phyloP scores from a whole-genome alignment of 2,888 invertebrate species.

The Drosophila trichaetosa region DNA sequence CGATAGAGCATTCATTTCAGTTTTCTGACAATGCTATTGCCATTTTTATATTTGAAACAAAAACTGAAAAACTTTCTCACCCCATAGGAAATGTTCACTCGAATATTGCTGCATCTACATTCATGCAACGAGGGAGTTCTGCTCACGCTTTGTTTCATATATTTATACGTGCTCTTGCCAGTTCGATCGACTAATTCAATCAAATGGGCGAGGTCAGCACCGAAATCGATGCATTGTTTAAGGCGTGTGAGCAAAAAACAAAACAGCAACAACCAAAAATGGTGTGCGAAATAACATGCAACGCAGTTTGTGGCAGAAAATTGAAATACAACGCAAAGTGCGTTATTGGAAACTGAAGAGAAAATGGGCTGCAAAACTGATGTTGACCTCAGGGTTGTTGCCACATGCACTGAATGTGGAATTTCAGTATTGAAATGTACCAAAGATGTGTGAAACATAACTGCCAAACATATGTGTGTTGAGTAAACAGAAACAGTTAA shows the following conservation, averaged over 20 bases:
- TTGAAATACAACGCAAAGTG: constrained; percentile 32
- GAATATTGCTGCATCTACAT: background rate
- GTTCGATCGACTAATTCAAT: constrained; percentile 21
- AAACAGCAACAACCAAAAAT: constrained; percentile 7
- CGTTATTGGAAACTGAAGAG: constrained; percentile 2
- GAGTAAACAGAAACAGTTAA: constrained; percentile 16
- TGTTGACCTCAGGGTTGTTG: background rate
- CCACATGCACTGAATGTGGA: constrained; percentile 21
- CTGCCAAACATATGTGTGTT: constrained; percentile 1
- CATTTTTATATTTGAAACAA: background rate
- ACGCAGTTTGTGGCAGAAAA: constrained; percentile 36
- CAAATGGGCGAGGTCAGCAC: constrained; percentile 29
- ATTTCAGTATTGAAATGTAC: constrained; percentile 28
- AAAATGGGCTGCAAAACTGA: background rate
- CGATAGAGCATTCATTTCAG: background rate
- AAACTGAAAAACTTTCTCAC: background rate
- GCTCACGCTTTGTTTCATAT: background rate
- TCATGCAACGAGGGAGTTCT: background rate
- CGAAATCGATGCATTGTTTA: constrained; percentile 18
- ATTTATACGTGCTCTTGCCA: background rate
- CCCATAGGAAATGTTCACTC: background rate
- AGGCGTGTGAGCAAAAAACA: background rate
- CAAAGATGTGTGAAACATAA: background rate
- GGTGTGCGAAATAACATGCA: constrained; percentile 6
- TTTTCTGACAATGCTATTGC: background rate